These are phyloP conservation scores for Turritopsis dohrnii DNA, from an alignment of 30 jellyfish, hydroid and myxozoan genomes.

Conservation along the genomic window DNA sequence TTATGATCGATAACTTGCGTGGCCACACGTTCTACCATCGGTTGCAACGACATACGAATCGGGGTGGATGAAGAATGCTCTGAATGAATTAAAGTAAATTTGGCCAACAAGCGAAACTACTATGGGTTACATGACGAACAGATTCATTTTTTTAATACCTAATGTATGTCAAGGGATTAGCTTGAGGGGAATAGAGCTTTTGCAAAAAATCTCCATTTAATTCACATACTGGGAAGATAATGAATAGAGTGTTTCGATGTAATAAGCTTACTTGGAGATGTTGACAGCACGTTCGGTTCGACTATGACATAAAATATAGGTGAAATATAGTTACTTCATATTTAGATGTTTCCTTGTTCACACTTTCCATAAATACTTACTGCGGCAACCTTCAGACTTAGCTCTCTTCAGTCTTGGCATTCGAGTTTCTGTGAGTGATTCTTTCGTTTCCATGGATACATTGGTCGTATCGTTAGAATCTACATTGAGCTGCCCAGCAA, in stretches of 20 bases:
- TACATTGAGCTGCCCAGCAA: slow-evolving; percentile 5
- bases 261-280: background rate
- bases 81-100: background rate
- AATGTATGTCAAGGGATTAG: too few relatives aligned
- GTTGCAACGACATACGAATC: slow-evolving; percentile 41
- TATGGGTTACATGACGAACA: background rate
- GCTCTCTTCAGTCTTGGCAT: background rate
- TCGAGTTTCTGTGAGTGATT: background rate
- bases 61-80: slow-evolving; percentile 22
- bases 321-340: background rate
- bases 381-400: background rate
- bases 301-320: background rate
- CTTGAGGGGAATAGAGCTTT: too few relatives aligned
- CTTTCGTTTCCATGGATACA: background rate
- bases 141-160: background rate
- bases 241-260: too few relatives aligned
- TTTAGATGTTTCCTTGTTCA: background rate
- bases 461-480: background rate
- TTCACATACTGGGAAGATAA: too few relatives aligned
- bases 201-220: too few relatives aligned
- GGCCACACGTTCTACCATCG: slow-evolving; percentile 36
- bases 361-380: background rate
- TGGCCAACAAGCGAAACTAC: background rate
- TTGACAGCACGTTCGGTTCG: background rate
- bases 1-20: background rate